Evolutionary conservation across 2,113 vertebrate genomes (phyloP).

Genomic region (Stegostoma tigrinum): DNA sequence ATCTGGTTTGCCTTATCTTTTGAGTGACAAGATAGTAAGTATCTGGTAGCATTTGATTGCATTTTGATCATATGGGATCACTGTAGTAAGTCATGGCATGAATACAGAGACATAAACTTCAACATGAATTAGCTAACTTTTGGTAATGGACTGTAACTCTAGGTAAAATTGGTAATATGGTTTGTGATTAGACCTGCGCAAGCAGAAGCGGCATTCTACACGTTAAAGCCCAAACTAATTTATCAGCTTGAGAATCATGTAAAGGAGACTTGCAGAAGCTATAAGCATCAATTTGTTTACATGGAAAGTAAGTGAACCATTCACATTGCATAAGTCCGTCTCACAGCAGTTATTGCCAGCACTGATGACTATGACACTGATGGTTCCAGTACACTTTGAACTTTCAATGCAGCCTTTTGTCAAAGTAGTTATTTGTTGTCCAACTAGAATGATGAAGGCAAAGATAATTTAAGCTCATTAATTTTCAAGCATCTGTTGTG

Average conservation of each 20-base stretch:
- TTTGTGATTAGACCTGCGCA: not conserved
- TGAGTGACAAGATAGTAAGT: not conserved
- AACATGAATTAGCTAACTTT: not conserved
- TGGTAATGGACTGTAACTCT: not conserved
- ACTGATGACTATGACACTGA: not conserved
- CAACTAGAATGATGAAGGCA: not conserved
- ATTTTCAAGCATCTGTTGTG: not conserved
- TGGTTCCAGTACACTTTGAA: not conserved
- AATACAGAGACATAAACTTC: not conserved
- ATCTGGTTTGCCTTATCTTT: not conserved
- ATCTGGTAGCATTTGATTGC: not conserved
- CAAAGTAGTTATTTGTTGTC: not conserved
- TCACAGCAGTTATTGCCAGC: constrained; percentile 28
- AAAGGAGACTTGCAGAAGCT: not conserved
- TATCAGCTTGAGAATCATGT: not conserved
- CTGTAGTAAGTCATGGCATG: not conserved
- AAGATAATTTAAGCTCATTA: not conserved
- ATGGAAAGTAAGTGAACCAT: not conserved
- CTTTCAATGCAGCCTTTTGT: not conserved
- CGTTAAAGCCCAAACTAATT: not conserved
- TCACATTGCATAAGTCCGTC: constrained; percentile 30
- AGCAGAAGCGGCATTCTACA: not conserved
- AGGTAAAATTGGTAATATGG: not conserved
- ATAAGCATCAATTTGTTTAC: constrained; percentile 31
- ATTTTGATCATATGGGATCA: not conserved